Conservation (phyloP, 2,113 vertebrate species). For the Bostrychus sinensis region DNA sequence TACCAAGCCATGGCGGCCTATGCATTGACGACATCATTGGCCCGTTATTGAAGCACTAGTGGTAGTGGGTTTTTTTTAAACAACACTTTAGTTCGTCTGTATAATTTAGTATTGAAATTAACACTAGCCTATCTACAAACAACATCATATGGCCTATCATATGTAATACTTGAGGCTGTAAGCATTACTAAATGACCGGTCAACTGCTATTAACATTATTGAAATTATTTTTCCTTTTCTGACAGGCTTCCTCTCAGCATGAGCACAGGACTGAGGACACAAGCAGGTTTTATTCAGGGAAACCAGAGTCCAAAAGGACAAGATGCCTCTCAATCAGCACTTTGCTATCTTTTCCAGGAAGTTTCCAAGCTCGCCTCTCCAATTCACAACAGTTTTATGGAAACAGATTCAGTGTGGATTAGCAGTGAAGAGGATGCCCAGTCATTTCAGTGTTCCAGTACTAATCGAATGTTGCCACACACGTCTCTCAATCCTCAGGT, state of each 20-base stretch:
- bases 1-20: too few species aligned
- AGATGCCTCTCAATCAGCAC: conserved; percentile 60
- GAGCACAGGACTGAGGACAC: conserved; percentile 52
- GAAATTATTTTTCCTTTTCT: too few species aligned
- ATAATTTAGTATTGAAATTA: not conserved
- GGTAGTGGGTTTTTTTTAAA: too few species aligned
- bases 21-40: too few species aligned
- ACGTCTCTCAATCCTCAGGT: conserved; percentile 2
- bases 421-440: not conserved
- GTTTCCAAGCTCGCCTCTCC: conserved; percentile 73
- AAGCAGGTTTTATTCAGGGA: conserved; percentile 34
- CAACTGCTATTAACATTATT: too few species aligned
- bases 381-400: conserved; percentile 24
- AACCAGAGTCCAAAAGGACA: conserved; percentile 40
- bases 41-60: too few species aligned
- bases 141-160: too few species aligned
- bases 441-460: conserved; percentile 10
- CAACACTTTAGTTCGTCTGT: not conserved
- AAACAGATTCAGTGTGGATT: conserved; percentile 18
- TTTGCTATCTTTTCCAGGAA: conserved; percentile 80
- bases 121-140: too few species aligned
- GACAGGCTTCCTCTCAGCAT: too few species aligned
- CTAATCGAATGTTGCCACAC: not conserved
- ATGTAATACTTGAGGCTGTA: too few species aligned
- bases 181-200: too few species aligned